Percentiles rank a stretch among this genome's conserved stretches.
Evolutionary conservation across 2,113 vertebrate genomes (phyloP).

Genomic region (Hypomesus transpacificus): DNA sequence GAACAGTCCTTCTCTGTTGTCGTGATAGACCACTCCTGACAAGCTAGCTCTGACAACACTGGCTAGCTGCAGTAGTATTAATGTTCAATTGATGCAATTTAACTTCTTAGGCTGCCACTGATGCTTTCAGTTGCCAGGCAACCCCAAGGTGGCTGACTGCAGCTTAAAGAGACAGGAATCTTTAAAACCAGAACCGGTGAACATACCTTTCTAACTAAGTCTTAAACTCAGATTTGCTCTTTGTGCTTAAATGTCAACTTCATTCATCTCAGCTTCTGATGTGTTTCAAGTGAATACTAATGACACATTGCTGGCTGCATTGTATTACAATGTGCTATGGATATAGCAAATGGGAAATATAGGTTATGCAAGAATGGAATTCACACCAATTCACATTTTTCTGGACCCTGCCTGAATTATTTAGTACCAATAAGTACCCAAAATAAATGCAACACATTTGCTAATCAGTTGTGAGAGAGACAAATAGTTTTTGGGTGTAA

Average conservation of each 20-base stretch:
- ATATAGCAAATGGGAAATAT: not conserved
- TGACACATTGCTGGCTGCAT: not conserved
- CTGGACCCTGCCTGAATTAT: not conserved
- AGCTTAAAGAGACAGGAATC: slow-evolving; percentile 62
- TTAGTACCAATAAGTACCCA: not conserved
- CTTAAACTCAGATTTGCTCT: not conserved
- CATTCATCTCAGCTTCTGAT: not conserved
- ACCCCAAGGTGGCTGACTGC: slow-evolving; percentile 53
- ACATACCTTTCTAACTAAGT: slow-evolving; percentile 12
- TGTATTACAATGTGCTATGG: not conserved
- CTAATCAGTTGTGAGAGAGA: not conserved
- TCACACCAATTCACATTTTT: not conserved
- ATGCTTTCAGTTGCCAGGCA: slow-evolving; percentile 75
- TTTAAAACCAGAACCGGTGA: slow-evolving; percentile 19
- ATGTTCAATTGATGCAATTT: slow-evolving; percentile 70
- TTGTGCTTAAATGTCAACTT: slow-evolving; percentile 6
- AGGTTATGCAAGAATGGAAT: not conserved
- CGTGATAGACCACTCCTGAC: not conserved
- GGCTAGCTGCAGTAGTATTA: slow-evolving; percentile 58
- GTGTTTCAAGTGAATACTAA: not conserved
- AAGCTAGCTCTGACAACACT: slow-evolving; percentile 35
- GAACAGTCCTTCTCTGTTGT: not conserved
- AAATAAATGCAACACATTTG: not conserved
- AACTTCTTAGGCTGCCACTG: slow-evolving; percentile 65
- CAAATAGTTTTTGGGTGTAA: not conserved